Conservation (phyloP, 2,797 vertebrate species). For the Silurus lanzhouensis region DNA sequence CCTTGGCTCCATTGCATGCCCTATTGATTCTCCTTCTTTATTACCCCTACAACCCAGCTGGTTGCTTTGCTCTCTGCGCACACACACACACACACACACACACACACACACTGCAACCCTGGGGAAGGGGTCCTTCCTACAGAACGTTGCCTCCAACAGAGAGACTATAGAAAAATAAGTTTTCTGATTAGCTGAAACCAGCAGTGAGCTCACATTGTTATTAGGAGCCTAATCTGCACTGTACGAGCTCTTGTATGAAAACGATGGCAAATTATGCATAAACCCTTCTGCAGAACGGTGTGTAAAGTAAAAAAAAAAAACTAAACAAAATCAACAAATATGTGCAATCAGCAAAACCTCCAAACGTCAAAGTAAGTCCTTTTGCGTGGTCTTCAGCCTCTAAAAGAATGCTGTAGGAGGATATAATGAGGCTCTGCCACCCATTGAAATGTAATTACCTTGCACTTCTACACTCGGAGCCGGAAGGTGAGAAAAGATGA, state of each 20-base stretch:
- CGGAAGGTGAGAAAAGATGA: slow-evolving; percentile 85
- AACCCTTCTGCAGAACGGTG: slow-evolving; percentile 1
- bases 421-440: slow-evolving; percentile 87
- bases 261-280: slow-evolving; percentile 12
- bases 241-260: slow-evolving; percentile 46
- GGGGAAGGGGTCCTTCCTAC: slow-evolving; percentile 71
- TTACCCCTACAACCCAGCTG: slow-evolving; percentile 99
- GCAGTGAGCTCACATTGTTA: slow-evolving; percentile 61
- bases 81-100: slow-evolving; percentile 61
- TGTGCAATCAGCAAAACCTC: slow-evolving; percentile 42
- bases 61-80: slow-evolving; percentile 92
- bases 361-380: slow-evolving; percentile 45
- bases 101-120: slow-evolving; percentile 41
- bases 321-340: slow-evolving; percentile 43
- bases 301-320: slow-evolving; percentile 28
- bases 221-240: slow-evolving; percentile 65
- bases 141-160: slow-evolving; percentile 85
- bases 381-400: slow-evolving; percentile 68
- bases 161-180: slow-evolving; percentile 68
- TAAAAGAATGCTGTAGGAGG: slow-evolving; percentile 79
- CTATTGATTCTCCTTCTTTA: slow-evolving; percentile 99
- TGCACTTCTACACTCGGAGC: slow-evolving; percentile 88
- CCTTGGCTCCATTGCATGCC: slow-evolving; percentile 99
- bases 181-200: slow-evolving; percentile 73
- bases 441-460: slow-evolving; percentile 91